Conservation (phyloP, 2,888 invertebrate species). For the Chloroclystis v-ata region DNA sequence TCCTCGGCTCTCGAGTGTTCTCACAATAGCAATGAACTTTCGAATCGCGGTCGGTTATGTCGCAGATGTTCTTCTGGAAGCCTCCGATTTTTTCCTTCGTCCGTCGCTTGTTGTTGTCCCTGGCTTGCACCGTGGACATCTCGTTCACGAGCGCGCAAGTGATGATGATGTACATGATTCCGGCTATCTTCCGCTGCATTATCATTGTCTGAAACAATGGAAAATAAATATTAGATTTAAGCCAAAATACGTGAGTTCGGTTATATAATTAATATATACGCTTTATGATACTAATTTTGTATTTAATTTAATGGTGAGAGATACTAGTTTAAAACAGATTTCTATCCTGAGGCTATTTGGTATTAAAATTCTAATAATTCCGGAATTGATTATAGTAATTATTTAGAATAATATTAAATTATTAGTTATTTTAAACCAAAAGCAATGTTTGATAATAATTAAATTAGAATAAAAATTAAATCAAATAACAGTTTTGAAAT, state of each 20-base stretch:
- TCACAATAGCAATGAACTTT: conserved; percentile 84
- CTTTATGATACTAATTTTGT: no score
- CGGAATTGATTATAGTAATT: no score
- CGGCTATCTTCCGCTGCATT: conserved; percentile 64
- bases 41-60: conserved; percentile 73
- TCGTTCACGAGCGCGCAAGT: conserved; percentile 68
- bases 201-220: conserved; percentile 65
- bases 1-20: conserved; percentile 68
- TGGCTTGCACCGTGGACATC: conserved; percentile 69
- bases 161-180: conserved; percentile 63
- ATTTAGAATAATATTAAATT: no score
- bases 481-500: no score
- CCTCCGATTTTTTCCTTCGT: conserved; percentile 70
- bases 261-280: neutral
- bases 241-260: conserved; percentile 10
- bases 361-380: no score
- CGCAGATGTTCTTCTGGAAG: conserved; percentile 78
- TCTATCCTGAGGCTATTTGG: no score
- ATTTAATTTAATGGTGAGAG: no score
- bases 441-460: no score
- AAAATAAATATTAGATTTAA: conserved; percentile 33
- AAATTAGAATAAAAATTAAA: no score
- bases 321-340: no score
- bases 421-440: no score
- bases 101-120: conserved; percentile 60